phyloP scores from a whole-genome alignment of 2,113 vertebrate species.

The Piaya cayana region DNA sequence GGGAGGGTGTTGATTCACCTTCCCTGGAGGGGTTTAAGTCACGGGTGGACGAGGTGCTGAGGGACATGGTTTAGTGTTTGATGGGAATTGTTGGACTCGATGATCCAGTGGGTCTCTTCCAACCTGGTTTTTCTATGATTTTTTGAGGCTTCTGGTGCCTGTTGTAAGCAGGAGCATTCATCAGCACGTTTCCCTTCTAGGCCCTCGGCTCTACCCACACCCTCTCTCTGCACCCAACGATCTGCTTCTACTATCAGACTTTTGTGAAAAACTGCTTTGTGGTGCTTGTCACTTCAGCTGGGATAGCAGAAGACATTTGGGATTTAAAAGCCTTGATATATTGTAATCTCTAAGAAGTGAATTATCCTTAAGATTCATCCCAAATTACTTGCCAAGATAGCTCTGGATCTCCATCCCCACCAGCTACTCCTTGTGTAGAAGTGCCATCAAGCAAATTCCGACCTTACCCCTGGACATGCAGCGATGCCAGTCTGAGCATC shows the following conservation, averaged over 20 bases:
- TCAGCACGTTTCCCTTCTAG: neutral
- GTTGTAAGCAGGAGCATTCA: neutral
- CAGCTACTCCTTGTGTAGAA: neutral
- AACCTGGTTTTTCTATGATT: too few species aligned
- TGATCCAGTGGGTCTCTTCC: too few species aligned
- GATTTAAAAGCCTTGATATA: neutral
- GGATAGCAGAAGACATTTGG: neutral
- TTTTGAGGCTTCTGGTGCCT: neutral
- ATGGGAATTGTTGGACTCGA: too few species aligned
- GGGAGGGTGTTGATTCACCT: too few species aligned
- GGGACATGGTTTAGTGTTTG: too few species aligned
- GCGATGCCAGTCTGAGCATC: neutral
- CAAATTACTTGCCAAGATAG: neutral
- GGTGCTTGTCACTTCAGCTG: neutral
- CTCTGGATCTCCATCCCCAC: neutral
- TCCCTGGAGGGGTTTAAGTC: too few species aligned
- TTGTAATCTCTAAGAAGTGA: neutral
- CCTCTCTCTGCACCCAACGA: rapidly evolving
- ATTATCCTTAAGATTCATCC: neutral
- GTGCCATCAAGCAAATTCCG: neutral
- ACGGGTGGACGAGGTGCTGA: too few species aligned
- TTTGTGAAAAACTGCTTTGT: neutral
- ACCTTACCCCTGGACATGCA: too few species aligned
- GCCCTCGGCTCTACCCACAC: neutral
- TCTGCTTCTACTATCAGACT: neutral